These are phyloP conservation scores for Machimus atricapillus DNA, from an alignment of 2,888 invertebrate species.

Conservation along the genomic window DNA sequence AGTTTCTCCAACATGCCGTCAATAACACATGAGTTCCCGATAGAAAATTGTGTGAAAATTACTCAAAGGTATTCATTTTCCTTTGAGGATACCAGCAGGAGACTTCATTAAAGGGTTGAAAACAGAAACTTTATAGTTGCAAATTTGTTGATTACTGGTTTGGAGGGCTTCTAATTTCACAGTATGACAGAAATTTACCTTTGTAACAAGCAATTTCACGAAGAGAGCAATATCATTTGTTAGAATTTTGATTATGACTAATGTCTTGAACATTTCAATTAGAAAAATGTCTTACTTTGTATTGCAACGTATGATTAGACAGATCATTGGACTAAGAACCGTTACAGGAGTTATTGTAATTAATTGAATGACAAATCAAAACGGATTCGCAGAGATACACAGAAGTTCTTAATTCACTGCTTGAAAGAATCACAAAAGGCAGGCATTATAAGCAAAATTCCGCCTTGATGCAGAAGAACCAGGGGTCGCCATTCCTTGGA, in stretches of 20 bases:
- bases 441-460: neutral
- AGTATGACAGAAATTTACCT: neutral
- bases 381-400: neutral
- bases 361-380: conserved; percentile 27
- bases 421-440: neutral
- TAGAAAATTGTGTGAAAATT: conserved; percentile 23
- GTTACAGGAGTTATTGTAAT: neutral
- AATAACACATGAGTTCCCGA: neutral
- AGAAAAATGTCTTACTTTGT: neutral
- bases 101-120: conserved; percentile 3
- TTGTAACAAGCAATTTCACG: neutral
- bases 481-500: neutral
- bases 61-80: neutral
- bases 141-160: conserved; percentile 16
- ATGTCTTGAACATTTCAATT: neutral
- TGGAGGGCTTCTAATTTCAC: neutral
- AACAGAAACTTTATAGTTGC: conserved; percentile 12
- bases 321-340: neutral
- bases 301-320: neutral
- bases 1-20: conserved; percentile 18
- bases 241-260: neutral
- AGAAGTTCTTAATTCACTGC: conserved; percentile 2
- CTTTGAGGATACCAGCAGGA: conserved; percentile 3
- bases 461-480: neutral
- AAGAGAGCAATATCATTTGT: neutral